Evolutionary conservation across 2,888 invertebrate genomes (phyloP), one percentile per base, ranked within the genome.

Genomic region (Drosophila koepferae): DNA sequence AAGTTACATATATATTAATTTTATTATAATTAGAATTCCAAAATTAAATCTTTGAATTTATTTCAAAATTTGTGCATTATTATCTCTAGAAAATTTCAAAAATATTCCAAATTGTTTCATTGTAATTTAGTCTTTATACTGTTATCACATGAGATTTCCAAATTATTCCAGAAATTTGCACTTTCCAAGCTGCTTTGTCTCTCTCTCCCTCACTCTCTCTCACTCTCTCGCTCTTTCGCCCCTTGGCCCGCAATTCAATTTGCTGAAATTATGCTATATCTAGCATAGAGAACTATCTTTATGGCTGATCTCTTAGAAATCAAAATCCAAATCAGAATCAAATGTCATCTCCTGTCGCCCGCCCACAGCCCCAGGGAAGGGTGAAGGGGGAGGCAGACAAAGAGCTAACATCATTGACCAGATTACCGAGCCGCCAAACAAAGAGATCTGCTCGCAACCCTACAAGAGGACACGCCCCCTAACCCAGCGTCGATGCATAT

Each of bases 371-470:
- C 46, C 28, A 28, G 28, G 28, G 6, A 28, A 6, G 28, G 28
- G 28, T 5, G 63, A 0, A 0, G 16, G 38, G 53, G 51, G 1
- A 41, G 28, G 64, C 77, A 63, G 66, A 80, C 79, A 79, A 79
- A 80, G 80, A 66, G 48, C 70, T 54, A 70, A 62, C 69, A 79
- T 80, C 67, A 75, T 75, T 77, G 77, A 77, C 77, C 77, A 77
- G 77, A 75, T 77, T 77, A 75, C 72, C 72, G 28, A 68, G 23
- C 76, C 20, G 55, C 23, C 51, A 64, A 80, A 77, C 77, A 77
- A 80, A 77, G 77, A 72, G 75, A 72, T 69, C 28, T 28, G 16
- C 20, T 23, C 34, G 63, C 62, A 62, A 60, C 74, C 71, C 34
- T 51, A 72, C 28, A 44, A 44, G 43, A 38, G 41, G 31, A 10